Percentiles rank a stretch among this genome's conserved stretches.
phyloP scores from a whole-genome alignment of 2,888 invertebrate species.

The Drosophila differens region DNA sequence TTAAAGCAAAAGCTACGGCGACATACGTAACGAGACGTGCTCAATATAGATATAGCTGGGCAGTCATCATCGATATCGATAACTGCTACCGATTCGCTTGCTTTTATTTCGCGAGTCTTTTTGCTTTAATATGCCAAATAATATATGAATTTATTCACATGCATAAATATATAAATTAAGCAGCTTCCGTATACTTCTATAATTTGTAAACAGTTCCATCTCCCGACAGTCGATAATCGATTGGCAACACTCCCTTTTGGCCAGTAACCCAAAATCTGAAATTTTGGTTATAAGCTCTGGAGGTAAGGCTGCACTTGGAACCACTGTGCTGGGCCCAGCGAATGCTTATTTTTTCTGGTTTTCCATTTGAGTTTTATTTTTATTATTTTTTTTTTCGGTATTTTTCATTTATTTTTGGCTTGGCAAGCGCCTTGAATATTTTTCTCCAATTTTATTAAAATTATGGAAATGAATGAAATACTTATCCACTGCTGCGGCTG shows the following conservation, averaged over 20 bases:
- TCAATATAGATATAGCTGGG: background rate
- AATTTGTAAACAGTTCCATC: background rate
- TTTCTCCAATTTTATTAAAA: constrained; percentile 81
- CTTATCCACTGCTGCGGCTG: constrained; percentile 45
- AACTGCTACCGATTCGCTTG: background rate
- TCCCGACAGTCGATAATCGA: background rate
- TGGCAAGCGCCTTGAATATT: constrained; percentile 69
- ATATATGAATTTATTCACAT: background rate
- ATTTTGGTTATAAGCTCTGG: background rate
- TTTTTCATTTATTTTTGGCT: constrained; percentile 21
- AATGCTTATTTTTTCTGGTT: constrained; percentile 50
- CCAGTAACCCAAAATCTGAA: background rate
- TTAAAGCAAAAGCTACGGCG: background rate
- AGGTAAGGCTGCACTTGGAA: background rate
- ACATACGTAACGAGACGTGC: background rate
- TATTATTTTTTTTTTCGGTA: constrained; percentile 15
- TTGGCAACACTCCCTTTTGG: background rate
- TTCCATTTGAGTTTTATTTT: constrained; percentile 51
- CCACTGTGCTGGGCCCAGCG: constrained; percentile 31
- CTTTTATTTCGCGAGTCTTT: background rate
- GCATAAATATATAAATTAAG: background rate
- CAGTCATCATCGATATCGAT: background rate
- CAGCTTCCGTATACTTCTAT: background rate
- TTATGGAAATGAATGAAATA: constrained; percentile 82
- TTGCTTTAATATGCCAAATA: background rate